Evolutionary conservation across 2,113 vertebrate genomes (phyloP).

Genomic region (Sminthopsis crassicaudata): DNA sequence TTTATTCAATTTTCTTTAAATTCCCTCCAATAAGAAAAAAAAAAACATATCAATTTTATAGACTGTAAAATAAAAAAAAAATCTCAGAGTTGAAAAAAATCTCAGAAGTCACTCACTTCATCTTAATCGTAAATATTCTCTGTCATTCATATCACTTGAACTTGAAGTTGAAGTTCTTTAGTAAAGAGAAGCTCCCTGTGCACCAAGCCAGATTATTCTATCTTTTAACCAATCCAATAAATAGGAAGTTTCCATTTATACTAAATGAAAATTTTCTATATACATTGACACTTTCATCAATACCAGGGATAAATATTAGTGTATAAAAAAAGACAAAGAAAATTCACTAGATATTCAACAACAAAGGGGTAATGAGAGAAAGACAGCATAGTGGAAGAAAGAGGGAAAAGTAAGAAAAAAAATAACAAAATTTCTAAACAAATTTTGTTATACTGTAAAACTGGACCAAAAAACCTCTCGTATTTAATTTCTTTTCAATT

Average conservation of each 20-base stretch:
- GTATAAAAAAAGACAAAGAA: no score
- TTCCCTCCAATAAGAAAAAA: not conserved
- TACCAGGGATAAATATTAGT: not conserved
- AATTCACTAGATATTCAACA: no score
- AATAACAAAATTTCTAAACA: not conserved
- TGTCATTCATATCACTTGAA: not conserved
- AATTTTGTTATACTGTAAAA: not conserved
- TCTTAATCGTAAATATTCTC: not conserved
- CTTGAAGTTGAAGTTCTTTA: not conserved
- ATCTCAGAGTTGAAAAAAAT: not conserved
- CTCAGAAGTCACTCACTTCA: not conserved
- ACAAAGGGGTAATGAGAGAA: not conserved
- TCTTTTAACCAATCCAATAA: not conserved
- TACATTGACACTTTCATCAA: not conserved
- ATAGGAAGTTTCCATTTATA: not conserved
- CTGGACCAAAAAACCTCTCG: not conserved
- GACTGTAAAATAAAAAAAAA: not conserved
- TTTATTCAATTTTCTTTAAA: not conserved
- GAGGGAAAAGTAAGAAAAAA: not conserved
- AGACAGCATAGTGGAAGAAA: not conserved
- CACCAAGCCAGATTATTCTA: not conserved
- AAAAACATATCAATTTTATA: not conserved
- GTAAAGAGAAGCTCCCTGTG: not conserved
- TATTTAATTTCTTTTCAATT: not conserved
- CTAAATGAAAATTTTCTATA: not conserved